Percentiles rank a stretch among this genome's conserved stretches.
Conservation (phyloP, 2,113 vertebrate species). For the Lepus europaeus region DNA sequence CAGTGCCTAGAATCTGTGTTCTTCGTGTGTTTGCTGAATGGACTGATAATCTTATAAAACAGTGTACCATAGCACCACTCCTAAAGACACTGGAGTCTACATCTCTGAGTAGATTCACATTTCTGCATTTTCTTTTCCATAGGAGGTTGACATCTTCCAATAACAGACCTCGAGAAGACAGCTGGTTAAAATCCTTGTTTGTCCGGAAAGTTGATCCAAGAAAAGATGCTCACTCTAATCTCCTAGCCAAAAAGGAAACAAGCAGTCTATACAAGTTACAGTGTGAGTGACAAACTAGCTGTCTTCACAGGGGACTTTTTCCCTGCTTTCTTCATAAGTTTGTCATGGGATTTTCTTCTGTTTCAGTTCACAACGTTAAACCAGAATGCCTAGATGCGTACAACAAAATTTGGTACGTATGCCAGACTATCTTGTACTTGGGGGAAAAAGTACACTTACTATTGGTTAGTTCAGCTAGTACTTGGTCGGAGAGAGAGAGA, state of each 20-base stretch:
- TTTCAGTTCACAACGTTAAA: constrained; percentile 99
- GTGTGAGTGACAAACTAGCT: constrained; percentile 89
- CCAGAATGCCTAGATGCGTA: constrained; percentile 97
- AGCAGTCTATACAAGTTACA: constrained; percentile 98
- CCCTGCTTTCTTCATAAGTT: constrained; percentile 55
- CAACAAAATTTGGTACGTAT: constrained; percentile 97
- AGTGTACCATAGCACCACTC: accelerated
- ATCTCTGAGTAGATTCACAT: neutral
- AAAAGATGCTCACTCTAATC: constrained; percentile 98
- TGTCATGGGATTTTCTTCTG: constrained; percentile 80
- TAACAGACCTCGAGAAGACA: constrained; percentile 91
- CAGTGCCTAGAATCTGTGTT: neutral
- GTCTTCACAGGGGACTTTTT: neutral
- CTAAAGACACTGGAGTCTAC: neutral
- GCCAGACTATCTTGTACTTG: constrained; percentile 64
- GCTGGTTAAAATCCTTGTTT: constrained; percentile 98
- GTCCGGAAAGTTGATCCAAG: constrained; percentile 97
- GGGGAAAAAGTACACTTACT: constrained; percentile 23
- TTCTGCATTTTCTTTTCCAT: constrained; percentile 38
- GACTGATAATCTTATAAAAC: neutral
- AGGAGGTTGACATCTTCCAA: constrained; percentile 89
- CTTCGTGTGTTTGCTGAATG: neutral
- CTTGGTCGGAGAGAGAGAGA: neutral
- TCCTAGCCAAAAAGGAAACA: constrained; percentile 97
- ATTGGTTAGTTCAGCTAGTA: neutral